Evolutionary conservation across 35 echinoderm and acorn worm genomes (phyloP), one percentile per base, ranked within the genome.

Genomic region (Hemicentrotus pulcherrimus): DNA sequence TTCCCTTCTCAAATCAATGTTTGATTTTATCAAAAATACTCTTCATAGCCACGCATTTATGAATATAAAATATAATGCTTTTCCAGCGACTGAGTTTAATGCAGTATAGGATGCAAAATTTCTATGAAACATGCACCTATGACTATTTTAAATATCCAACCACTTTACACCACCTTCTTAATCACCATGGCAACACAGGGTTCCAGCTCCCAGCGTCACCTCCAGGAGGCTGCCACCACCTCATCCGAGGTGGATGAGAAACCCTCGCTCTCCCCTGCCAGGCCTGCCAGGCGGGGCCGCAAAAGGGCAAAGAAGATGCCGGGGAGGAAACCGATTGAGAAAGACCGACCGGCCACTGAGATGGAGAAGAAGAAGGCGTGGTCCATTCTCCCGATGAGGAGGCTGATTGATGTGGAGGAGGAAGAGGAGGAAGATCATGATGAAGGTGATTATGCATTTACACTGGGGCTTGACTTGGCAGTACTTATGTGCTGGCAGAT

Each of bases 341-440:
- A 58, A n/a, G 91, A 93, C 19, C 14, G n/a, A 47, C 91, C 91
- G 13, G 32, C 91, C 30, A n/a, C 91, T 1, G 91, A 93, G 91
- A 32, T 93, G 13, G 45, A 93, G 9, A 93, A 93, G 47, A 93
- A 93, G 47, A 93, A 93, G 47, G 91, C 91, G 47, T 93, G 91
- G 91, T 93, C 91, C 48, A 93, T 93, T 31, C 46, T 93, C 4
- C 91, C 91, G 7, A 93, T 47, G 91, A 58, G 48, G 46, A 47
- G 91, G 48, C 48, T 93, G n/a, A 32, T 46, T 6, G 91, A 93
- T 31, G 91, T 93, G n/a, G 46, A 93, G 47, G 91, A 93, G 91
- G 48, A 93, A 28, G 28, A 93, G 30, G 91, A 90, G 88, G 88
- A 90, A 33, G 88, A 90, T 18, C 5, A 41, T 33, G 46, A 90